Evolutionary conservation across 2,888 invertebrate genomes (phyloP).

Genomic region (Tetrapedia diversipes): DNA sequence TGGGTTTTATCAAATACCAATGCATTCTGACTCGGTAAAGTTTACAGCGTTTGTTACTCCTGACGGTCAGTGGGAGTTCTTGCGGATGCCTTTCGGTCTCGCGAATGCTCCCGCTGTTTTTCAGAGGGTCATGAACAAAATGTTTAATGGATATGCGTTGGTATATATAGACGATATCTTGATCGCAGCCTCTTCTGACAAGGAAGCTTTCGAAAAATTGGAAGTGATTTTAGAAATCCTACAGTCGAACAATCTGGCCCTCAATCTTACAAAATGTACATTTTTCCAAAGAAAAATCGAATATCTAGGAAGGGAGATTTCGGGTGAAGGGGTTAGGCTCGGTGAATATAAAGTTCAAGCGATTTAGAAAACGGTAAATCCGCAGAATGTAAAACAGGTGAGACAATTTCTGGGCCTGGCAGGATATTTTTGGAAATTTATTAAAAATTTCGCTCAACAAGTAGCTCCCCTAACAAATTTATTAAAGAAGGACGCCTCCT

Average conservation of each 20-base stretch:
- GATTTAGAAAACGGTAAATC: background rate
- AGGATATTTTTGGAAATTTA: conserved; percentile 16
- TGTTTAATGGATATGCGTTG: too few relatives aligned
- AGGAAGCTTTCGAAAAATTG: conserved; percentile 60
- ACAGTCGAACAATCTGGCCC: conserved; percentile 52
- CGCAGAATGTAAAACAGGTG: background rate
- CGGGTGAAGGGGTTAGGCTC: conserved; percentile 20
- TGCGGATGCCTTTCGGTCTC: too few relatives aligned
- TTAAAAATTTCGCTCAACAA: conserved; percentile 25
- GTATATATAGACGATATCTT: too few relatives aligned
- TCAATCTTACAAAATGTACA: conserved; percentile 67
- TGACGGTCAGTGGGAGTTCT: conserved; percentile 79
- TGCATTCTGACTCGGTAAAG: conserved; percentile 72
- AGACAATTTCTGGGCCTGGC: background rate
- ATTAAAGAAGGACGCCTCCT: conserved; percentile 20
- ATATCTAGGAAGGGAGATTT: conserved; percentile 46
- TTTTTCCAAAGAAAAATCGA: conserved; percentile 47
- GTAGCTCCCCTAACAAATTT: conserved; percentile 28
- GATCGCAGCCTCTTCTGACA: conserved; percentile 51
- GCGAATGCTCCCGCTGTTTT: conserved; percentile 53
- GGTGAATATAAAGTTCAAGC: conserved; percentile 9
- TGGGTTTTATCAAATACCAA: conserved; percentile 76
- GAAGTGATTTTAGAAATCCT: conserved; percentile 57
- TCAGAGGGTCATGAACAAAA: conserved; percentile 1
- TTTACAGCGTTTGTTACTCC: conserved; percentile 79